Evolutionary conservation across 2,888 invertebrate genomes (phyloP).

Genomic region (Patella caerulea): DNA sequence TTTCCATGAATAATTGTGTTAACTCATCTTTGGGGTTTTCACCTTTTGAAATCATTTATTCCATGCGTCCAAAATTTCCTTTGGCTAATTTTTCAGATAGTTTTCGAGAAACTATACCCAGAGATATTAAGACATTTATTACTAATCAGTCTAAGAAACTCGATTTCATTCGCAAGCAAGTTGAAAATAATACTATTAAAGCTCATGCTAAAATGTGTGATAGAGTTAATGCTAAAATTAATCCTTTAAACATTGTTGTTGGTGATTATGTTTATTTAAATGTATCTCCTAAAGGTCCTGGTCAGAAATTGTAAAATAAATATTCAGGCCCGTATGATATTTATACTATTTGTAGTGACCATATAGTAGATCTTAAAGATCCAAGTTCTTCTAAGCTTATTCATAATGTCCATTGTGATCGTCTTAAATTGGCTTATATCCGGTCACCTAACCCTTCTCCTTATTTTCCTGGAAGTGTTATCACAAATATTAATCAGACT

Average conservation of each 20-base stretch:
- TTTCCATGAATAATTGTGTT: constrained; percentile 29
- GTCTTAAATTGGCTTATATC: constrained; percentile 18
- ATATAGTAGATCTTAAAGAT: constrained; percentile 8
- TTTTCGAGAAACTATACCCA: not conserved
- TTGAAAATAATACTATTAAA: not conserved
- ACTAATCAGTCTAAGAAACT: constrained; percentile 6
- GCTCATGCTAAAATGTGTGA: constrained; percentile 11
- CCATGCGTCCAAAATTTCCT: constrained; percentile 24
- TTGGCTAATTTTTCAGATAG: not conserved
- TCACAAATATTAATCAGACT: not conserved
- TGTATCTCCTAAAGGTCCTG: not conserved
- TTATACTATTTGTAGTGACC: not conserved
- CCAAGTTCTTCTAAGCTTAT: not conserved
- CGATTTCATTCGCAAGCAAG: not conserved
- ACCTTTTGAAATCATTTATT: constrained; percentile 28
- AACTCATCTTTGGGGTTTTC: constrained; percentile 20
- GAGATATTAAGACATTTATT: not conserved
- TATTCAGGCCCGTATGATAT: not conserved
- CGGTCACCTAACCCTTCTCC: constrained; percentile 5
- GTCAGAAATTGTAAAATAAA: constrained; percentile 16
- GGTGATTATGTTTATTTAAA: constrained; percentile 20
- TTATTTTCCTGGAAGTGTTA: constrained; percentile 12
- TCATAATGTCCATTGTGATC: constrained; percentile 7
- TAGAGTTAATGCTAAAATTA: constrained; percentile 14
- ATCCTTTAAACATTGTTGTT: not conserved